A percentile compares a stretch with the other conserved stretches of the same genome.
Conservation (phyloP, 2,797 vertebrate species). For the Poecilia wingei region DNA sequence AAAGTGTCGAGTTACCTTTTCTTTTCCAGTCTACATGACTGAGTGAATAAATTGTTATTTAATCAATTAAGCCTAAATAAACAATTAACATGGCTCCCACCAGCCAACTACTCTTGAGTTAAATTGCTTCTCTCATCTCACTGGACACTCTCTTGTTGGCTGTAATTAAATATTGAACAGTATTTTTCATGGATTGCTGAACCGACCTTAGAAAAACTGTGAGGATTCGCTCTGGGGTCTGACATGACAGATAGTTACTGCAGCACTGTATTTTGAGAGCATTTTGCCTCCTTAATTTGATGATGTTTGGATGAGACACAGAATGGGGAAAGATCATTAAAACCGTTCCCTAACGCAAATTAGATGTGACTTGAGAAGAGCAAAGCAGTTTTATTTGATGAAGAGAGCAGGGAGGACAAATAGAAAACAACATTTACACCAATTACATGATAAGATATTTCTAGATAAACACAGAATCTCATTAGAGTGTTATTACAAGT, state of each 20-base stretch:
- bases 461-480: background rate
- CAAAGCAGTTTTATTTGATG: slow-evolving; percentile 23
- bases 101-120: slow-evolving; percentile 29
- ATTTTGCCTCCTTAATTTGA: slow-evolving; percentile 22
- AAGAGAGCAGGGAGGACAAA: slow-evolving; percentile 3
- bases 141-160: slow-evolving; percentile 47
- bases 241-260: slow-evolving; percentile 20
- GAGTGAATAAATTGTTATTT: slow-evolving; percentile 24
- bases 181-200: slow-evolving; percentile 59
- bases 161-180: slow-evolving; percentile 67
- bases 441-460: slow-evolving; percentile 14
- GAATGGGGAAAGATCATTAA: slow-evolving; percentile 18
- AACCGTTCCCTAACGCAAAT: slow-evolving; percentile 21
- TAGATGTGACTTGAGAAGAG: slow-evolving; percentile 11
- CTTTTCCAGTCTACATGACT: slow-evolving; percentile 10
- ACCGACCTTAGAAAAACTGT: slow-evolving; percentile 23
- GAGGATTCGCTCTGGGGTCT: slow-evolving; percentile 16
- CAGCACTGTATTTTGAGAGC: slow-evolving; percentile 25
- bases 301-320: slow-evolving; percentile 15
- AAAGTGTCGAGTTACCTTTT: background rate
- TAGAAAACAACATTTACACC: slow-evolving; percentile 13
- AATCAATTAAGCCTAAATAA: slow-evolving; percentile 32
- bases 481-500: background rate
- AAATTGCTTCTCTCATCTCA: slow-evolving; percentile 45
- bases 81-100: slow-evolving; percentile 20